A percentile compares a stretch with the other conserved stretches of the same genome.
Evolutionary conservation across 30 jellyfish, hydroid and myxozoan genomes (phyloP).

Genomic region (Aurelia coerulea): DNA sequence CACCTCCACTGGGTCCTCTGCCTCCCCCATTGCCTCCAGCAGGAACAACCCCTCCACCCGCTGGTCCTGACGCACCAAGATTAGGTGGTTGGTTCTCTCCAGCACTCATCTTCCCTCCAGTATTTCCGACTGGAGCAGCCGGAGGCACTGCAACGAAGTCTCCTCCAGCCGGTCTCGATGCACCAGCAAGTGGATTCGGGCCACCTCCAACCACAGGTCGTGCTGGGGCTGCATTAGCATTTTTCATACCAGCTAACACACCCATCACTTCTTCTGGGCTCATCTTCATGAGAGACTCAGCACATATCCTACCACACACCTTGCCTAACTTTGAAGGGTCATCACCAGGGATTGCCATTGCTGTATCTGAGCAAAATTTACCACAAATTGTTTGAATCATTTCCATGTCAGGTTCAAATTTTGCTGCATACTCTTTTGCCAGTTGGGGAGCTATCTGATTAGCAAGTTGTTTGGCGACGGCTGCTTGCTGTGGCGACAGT

Average conservation of each 20-base stretch:
- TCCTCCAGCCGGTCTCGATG: background rate
- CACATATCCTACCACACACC: conserved; percentile 89
- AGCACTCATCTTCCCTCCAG: conserved; percentile 16
- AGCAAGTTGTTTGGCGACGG: conserved; percentile 77
- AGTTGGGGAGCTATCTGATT: conserved; percentile 84
- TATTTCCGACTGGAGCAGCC: conserved; percentile 23
- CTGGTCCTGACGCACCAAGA: conserved; percentile 23
- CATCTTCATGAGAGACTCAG: conserved; percentile 75
- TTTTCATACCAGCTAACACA: conserved; percentile 59
- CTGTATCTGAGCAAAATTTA: conserved; percentile 79
- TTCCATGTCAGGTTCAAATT: conserved; percentile 86
- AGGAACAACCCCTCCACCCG: conserved; percentile 39
- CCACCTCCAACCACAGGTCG: conserved; percentile 4
- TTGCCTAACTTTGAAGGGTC: conserved; percentile 76
- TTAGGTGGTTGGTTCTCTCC: conserved; percentile 45
- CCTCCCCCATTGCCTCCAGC: conserved; percentile 32
- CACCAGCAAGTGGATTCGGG: background rate
- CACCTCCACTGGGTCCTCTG: conserved; percentile 20
- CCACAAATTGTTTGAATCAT: conserved; percentile 83
- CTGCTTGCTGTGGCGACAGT: conserved; percentile 62
- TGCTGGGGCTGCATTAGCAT: conserved; percentile 38
- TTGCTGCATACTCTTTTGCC: conserved; percentile 74
- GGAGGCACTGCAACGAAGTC: conserved; percentile 6
- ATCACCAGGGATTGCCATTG: conserved; percentile 48
- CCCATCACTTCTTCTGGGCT: conserved; percentile 81